Evolutionary conservation across 2,113 vertebrate genomes (phyloP), one percentile per base, ranked within the genome.

Genomic region (Archilochus colubris): DNA sequence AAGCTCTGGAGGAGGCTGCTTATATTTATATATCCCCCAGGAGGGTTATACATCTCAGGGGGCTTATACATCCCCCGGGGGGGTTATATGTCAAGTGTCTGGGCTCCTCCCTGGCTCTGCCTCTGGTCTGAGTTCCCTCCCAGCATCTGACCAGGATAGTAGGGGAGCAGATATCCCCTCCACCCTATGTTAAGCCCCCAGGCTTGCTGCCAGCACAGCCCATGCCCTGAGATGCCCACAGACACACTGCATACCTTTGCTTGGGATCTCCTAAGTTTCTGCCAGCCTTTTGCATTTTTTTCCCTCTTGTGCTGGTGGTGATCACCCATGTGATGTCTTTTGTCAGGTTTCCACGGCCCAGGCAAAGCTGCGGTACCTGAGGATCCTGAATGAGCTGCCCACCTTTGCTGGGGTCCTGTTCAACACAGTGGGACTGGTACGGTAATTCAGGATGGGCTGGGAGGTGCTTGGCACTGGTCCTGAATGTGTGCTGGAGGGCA

Each of bases 361-460:
- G 98, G 99, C 99, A 38, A 99, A 99, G 97, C 98, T 99, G 91
- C 99, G 99, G 94, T 99, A 99, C 97, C 98, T 99, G 98, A 98
- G 98, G 79, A 99, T 99, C 79, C 98, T 99, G 91, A 99, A 99
- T 14, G 99, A 99, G 97, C 98, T 99, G 94, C 99, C 99, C 3
- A 99, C 99, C 74, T 99, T 99, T 95, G 99, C 99, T 48, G 99
- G 99, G 62, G 98, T 99, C 96, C 98, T 99, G 91, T 99, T 99
- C 97, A 98, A 98, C 97, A 99, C 99, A 9, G 99, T 99, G 96
- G 99, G 98, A 89, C 98, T 99, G 99, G 99, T 99, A 99, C 27
- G 48, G 97, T 94, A 86, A 84, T 68, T 64, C 55, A 8, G 97
- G 62, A 44, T 88, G 93, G 96, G 86, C 48, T 87, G 91, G 82